phyloP scores from a whole-genome alignment of 2,797 vertebrate genomes.

The Gymnocypris eckloni region DNA sequence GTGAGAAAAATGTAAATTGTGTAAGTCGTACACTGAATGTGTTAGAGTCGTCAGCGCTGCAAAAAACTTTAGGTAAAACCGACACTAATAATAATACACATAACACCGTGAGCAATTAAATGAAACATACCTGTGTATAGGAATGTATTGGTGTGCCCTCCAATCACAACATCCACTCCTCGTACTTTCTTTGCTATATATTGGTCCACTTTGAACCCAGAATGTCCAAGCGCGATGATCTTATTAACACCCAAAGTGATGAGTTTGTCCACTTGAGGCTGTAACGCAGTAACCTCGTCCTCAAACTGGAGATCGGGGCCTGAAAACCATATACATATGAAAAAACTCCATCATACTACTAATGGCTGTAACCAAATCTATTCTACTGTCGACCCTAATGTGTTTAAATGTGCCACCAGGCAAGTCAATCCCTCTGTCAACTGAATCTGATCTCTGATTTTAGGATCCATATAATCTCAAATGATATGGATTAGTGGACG shows the following conservation, averaged over 20 bases:
- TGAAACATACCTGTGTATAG: conserved; percentile 86
- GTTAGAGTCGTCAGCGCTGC: no score
- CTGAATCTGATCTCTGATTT: background rate
- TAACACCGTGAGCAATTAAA: background rate
- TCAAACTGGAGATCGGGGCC: conserved; percentile 83
- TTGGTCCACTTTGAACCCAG: conserved; percentile 86
- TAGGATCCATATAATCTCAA: background rate
- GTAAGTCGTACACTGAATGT: no score
- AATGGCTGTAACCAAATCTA: background rate
- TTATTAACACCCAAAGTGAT: conserved; percentile 83
- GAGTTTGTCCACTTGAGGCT: conserved; percentile 85
- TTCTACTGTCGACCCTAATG: background rate
- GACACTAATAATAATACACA: background rate
- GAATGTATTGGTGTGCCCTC: conserved; percentile 94
- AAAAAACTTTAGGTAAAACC: background rate
- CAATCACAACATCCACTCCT: conserved; percentile 90
- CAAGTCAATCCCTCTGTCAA: background rate
- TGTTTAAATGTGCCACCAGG: background rate
- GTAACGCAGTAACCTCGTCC: conserved; percentile 86
- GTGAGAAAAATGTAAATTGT: no score
- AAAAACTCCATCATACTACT: background rate
- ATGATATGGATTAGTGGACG: background rate
- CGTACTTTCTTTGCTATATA: conserved; percentile 85
- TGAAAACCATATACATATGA: conserved; percentile 61
- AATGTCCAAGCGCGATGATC: conserved; percentile 95